These are phyloP conservation scores for Callospermophilus lateralis DNA, from an alignment of 2,113 vertebrate genomes.

Conservation along the genomic window DNA sequence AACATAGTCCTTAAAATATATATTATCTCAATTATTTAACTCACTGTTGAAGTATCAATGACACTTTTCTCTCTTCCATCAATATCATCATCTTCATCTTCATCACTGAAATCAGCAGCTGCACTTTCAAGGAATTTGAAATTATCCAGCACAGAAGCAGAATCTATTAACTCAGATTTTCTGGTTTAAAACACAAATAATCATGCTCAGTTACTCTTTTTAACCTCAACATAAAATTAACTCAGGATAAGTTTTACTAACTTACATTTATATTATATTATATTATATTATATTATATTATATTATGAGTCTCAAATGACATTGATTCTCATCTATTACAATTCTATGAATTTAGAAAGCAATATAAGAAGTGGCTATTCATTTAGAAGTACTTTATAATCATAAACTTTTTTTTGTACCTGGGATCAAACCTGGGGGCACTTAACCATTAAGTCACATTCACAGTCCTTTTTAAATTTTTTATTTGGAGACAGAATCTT, in stretches of 20 bases:
- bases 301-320: conserved; percentile 26
- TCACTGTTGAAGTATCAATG: conserved; percentile 95
- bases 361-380: background rate
- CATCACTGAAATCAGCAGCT: conserved; percentile 96
- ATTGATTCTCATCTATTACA: conserved; percentile 3
- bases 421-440: no score
- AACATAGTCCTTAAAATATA: conserved; percentile 56
- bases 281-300: background rate
- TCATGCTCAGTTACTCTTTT: conserved; percentile 54
- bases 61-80: conserved; percentile 94
- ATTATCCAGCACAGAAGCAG: conserved; percentile 94
- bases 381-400: conserved; percentile 5
- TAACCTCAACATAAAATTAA: conserved; percentile 20
- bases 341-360: conserved; percentile 4
- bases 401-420: no score
- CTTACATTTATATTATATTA: conserved; percentile 5
- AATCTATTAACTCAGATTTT: conserved; percentile 95
- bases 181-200: conserved; percentile 85
- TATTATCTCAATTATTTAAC: conserved; percentile 84
- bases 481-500: no score
- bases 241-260: background rate
- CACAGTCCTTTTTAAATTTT: no score
- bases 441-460: no score
- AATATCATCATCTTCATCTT: conserved; percentile 97
- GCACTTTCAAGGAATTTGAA: conserved; percentile 97